phyloP scores from a whole-genome alignment of 1,140 invertebrate species.

The Brachionus calyciflorus region DNA sequence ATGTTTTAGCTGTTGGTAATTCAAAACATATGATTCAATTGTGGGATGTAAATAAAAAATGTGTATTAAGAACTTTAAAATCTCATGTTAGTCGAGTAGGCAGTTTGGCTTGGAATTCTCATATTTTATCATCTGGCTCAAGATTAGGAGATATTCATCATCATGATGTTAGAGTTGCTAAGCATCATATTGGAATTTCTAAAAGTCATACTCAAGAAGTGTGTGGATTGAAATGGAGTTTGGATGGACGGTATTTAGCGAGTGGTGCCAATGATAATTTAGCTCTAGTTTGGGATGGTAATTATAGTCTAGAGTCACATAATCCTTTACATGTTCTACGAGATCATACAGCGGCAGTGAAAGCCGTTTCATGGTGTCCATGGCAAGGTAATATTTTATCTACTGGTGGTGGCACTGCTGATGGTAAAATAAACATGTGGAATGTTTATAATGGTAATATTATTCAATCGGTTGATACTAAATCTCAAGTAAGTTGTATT shows the following conservation, averaged over 20 bases:
- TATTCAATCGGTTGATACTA: conserved; percentile 6
- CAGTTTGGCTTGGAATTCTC: conserved; percentile 84
- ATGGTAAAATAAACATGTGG: conserved; percentile 74
- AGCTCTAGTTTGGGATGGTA: conserved; percentile 77
- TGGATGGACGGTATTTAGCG: conserved; percentile 84
- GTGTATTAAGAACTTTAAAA: conserved; percentile 58
- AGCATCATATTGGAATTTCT: conserved; percentile 75
- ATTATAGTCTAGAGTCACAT: conserved; percentile 48
- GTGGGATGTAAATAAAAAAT: conserved; percentile 64
- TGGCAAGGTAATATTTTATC: conserved; percentile 85
- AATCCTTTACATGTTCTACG: conserved; percentile 54
- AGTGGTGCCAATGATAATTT: conserved; percentile 93
- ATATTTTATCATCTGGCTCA: conserved; percentile 73
- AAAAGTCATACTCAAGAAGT: conserved; percentile 78
- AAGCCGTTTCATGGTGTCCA: conserved; percentile 89
- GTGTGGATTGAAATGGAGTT: conserved; percentile 92
- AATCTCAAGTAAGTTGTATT: conserved; percentile 75
- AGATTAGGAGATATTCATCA: conserved; percentile 84
- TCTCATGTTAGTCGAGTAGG: conserved; percentile 67
- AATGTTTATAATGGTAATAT: conserved; percentile 77
- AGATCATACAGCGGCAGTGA: conserved; percentile 66
- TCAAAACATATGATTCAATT: conserved; percentile 68
- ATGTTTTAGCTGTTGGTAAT: conserved; percentile 82
- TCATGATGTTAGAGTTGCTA: conserved; percentile 84
- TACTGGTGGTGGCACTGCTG: conserved; percentile 93